These are phyloP conservation scores for Corythaixoides concolor DNA, from an alignment of 2,113 vertebrate species.

Conservation along the genomic window DNA sequence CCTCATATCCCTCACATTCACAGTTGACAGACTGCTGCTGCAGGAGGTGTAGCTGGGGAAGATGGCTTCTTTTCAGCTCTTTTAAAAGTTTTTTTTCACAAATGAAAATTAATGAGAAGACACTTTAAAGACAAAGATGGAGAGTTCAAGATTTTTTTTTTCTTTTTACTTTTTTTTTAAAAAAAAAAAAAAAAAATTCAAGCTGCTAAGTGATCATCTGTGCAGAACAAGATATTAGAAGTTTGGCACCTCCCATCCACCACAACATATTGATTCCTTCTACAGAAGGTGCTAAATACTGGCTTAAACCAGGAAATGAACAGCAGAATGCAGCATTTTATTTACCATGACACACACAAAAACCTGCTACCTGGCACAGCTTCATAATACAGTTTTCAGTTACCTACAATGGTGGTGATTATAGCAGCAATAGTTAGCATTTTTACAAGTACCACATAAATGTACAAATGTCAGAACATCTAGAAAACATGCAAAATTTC, in stretches of 20 bases:
- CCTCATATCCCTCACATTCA: neutral
- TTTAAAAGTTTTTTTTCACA: neutral
- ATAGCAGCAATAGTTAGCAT: conserved; percentile 70
- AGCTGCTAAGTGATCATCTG: conserved; percentile 14
- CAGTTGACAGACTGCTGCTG: neutral
- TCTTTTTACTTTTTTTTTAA: neutral
- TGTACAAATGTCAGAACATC: conserved; percentile 35
- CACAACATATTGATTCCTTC: conserved; percentile 59
- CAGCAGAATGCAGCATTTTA: conserved; percentile 33
- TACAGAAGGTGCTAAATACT: conserved; percentile 57
- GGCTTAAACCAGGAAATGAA: conserved; percentile 60
- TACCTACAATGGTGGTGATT: conserved; percentile 20
- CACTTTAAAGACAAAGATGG: neutral
- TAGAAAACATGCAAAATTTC: conserved; percentile 71
- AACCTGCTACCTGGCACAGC: conserved; percentile 47
- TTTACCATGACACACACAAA: conserved; percentile 40
- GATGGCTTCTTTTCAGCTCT: neutral
- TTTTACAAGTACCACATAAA: conserved; percentile 63
- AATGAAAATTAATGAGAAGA: neutral
- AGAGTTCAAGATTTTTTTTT: neutral
- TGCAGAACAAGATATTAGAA: conserved; percentile 13
- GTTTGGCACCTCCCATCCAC: conserved; percentile 45
- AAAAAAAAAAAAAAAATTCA: neutral
- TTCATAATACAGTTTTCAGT: conserved; percentile 39
- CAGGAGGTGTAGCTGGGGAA: neutral